Base-by-base conservation (phyloP, 1,140 invertebrate species). In the Matsumurasca onukii region DNA sequence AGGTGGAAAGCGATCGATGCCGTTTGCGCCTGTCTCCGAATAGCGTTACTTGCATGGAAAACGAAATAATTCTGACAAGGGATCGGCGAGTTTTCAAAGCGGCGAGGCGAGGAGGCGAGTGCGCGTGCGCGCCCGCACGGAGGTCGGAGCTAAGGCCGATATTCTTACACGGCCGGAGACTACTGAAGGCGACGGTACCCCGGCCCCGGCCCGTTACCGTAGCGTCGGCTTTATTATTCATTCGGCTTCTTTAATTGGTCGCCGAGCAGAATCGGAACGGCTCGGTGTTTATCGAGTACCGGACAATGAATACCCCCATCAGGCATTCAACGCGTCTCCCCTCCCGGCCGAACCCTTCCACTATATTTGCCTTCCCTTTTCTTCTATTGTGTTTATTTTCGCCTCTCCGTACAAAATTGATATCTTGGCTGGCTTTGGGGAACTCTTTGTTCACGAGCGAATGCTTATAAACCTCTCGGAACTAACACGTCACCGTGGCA, bases 281-380 rank as follows among this genome's bases (percentile, higher is more conserved):
- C 55, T 5, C 13, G 5, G 55, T 59, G 55, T 59, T 59, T 29
- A 59, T 59, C 25, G 55, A 29, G 49, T 13, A 3, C 24, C 25
- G 2, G 3, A 29, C 22, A 13, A 27, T 15, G 9, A 25, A 59
- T 27, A 39, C 5, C 34, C 17, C 34, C 34, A 17, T 39, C 34
- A 39, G 5, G 5, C 17, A 39, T 39, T 39, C 34, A 24, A 25
- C 25, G 25, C 55, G 13, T 13, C 55, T 27, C 15, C 55, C 25
- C 55, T 29, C 22, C 12, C 55, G 9, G n/a, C n/a, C n/a, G n/a
- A n/a, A n/a, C n/a, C n/a, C n/a, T n/a, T 13, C 55, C 55, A 59
- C 30, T 59, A 59, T 59, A 59, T 59, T 59, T 59, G 55, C 55
- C 55, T 59, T 59, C 22, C 55, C 55, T 59, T 59, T 59, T 59